Evolutionary conservation across 2,888 invertebrate genomes (phyloP).

Genomic region (Stomorhina lunata): DNA sequence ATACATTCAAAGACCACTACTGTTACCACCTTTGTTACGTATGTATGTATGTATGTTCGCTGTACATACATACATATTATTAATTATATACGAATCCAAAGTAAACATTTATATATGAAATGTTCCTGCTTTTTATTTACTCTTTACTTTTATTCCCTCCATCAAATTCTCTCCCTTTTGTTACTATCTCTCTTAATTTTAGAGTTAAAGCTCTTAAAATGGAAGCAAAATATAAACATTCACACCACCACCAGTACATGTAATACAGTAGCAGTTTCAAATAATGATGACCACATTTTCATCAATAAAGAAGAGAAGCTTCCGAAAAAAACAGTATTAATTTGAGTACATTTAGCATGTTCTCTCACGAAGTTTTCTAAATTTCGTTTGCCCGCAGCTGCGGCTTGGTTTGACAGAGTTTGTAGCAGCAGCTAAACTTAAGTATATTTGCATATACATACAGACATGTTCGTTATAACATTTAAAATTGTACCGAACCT

Average conservation of each 20-base stretch:
- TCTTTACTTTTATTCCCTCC: background rate
- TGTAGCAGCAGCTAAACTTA: slow-evolving; percentile 1
- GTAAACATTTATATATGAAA: background rate
- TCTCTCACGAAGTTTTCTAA: background rate
- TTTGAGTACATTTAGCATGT: background rate
- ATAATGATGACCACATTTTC: slow-evolving; percentile 25
- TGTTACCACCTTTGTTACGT: background rate
- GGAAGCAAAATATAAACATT: slow-evolving; percentile 4
- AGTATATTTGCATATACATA: too few species aligned
- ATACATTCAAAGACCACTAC: background rate
- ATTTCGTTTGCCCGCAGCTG: background rate
- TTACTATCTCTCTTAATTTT: background rate
- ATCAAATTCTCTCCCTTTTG: background rate
- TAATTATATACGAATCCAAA: slow-evolving; percentile 31
- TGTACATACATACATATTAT: background rate
- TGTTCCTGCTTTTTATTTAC: background rate
- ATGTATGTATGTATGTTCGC: background rate
- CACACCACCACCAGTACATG: background rate
- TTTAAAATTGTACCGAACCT: background rate
- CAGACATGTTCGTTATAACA: background rate
- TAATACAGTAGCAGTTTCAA: background rate
- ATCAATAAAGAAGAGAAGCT: slow-evolving; percentile 4
- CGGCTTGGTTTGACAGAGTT: background rate
- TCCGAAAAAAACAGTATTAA: background rate
- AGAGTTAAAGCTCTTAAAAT: slow-evolving; percentile 14